These are phyloP conservation scores for Diceros bicornis DNA, from an alignment of 2,797 vertebrate species.

Conservation along the genomic window DNA sequence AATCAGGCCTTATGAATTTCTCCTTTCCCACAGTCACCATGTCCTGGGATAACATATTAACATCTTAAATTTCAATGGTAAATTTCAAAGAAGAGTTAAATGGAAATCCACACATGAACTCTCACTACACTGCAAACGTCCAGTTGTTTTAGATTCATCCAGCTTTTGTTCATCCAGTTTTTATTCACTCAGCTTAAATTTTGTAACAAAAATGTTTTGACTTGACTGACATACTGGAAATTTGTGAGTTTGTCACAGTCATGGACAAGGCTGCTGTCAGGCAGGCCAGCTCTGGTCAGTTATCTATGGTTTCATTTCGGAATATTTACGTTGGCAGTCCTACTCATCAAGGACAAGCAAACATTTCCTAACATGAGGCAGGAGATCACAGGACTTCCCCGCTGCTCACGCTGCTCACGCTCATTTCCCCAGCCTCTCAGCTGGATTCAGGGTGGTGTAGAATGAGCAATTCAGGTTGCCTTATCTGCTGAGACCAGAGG, in stretches of 20 bases:
- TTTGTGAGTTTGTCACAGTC: not conserved
- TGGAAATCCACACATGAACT: not conserved
- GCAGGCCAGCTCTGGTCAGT: not conserved
- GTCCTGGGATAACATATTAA: not conserved
- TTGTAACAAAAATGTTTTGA: not conserved
- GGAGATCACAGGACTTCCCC: not conserved
- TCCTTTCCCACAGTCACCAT: not conserved
- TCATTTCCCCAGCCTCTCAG: not conserved
- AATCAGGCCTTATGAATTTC: not conserved
- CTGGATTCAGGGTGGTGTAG: not conserved
- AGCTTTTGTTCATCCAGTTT: not conserved
- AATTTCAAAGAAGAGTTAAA: not conserved
- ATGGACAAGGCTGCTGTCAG: not conserved
- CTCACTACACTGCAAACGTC: not conserved
- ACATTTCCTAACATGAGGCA: not conserved
- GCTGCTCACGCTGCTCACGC: not conserved
- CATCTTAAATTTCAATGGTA: not conserved
- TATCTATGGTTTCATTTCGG: not conserved
- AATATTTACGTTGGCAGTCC: not conserved
- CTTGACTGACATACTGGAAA: not conserved
- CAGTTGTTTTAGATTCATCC: not conserved
- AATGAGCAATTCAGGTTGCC: not conserved
- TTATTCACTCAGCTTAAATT: slow-evolving; percentile 7
- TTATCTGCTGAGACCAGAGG: not conserved
- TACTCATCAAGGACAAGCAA: not conserved